Conservation (phyloP, 2,888 invertebrate genomes). For the Epirrhoe tristata region DNA sequence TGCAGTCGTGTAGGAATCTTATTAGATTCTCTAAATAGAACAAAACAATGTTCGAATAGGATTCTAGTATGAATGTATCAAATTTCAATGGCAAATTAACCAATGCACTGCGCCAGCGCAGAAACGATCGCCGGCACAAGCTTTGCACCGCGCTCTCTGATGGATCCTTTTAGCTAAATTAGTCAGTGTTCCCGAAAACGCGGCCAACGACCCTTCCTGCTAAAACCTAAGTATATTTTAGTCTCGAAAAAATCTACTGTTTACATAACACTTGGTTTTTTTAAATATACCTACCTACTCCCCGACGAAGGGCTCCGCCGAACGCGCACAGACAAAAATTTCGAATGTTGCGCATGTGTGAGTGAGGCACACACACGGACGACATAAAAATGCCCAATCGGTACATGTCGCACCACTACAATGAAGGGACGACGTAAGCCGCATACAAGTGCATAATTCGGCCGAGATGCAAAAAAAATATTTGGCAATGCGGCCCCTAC, state of each 20-base stretch:
- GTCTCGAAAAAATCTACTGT: constrained; percentile 74
- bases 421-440: constrained; percentile 84
- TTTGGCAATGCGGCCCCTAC: constrained; percentile 86
- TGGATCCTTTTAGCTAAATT: constrained; percentile 75
- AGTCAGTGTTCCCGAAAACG: constrained; percentile 83
- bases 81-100: constrained; percentile 47
- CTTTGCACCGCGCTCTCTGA: constrained; percentile 56
- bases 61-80: constrained; percentile 15
- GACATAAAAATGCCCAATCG: constrained; percentile 81
- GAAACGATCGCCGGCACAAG: constrained; percentile 53
- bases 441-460: constrained; percentile 86
- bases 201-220: constrained; percentile 76
- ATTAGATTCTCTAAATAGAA: neutral
- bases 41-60: constrained; percentile 3
- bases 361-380: constrained; percentile 73
- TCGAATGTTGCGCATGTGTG: constrained; percentile 71
- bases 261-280: constrained; percentile 82
- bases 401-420: constrained; percentile 84
- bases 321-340: constrained; percentile 76
- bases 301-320: constrained; percentile 69
- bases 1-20: constrained; percentile 9
- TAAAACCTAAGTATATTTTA: constrained; percentile 81
- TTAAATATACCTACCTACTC: constrained; percentile 68
- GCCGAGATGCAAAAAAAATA: constrained; percentile 86
- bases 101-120: constrained; percentile 58